Base-by-base conservation (phyloP, 2,888 invertebrate genomes). In the Agrotis segetum region DNA sequence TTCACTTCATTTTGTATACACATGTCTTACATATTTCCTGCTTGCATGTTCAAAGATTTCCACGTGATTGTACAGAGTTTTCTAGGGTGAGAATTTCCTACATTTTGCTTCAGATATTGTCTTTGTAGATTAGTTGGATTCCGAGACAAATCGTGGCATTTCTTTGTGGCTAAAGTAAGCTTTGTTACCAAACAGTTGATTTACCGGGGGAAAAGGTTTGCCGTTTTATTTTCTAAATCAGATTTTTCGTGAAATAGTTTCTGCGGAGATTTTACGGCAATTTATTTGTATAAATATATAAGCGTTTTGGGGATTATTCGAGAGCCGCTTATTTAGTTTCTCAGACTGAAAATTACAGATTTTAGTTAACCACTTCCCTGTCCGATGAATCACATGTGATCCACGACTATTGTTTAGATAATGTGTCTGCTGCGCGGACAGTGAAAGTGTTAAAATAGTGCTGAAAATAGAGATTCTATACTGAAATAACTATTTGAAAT, bases 61-160 rank as follows among this genome's bases (percentile, higher is more conserved):
- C 62, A 59, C 53, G 6, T 21, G 65, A 68, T 68, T 62, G 58
- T 62, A 24, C 46, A 17, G 17, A 59, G 69, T 66, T 74, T 64
- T 79, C 58, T 79, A 65, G 62, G 62, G 58, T 66, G 79, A 46
- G 68, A 77, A 66, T 74, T 65, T 74, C 46, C 50, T 46, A 46
- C 44, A 34, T 55, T n/a, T 71, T 16, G 29, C 46, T 17, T 44
- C 9, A 66, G 55, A 56, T 40, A 62, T 74, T 70, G 68, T 78
- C 40, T 65, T 9, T 34, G 59, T 40, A 61, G 44, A 53, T 61
- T 17, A 16, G 47, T 56, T 16, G 14, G 61, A 66, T 69, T 55
- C 53, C 47, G n/a, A 61, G 67, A 72, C 61, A 55, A 69, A 72
- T 63, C 29, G 34, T 29, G 50, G 60, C 19, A 72, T 77, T 68